phyloP scores from a whole-genome alignment of 2,797 vertebrate genomes.

The Thripadectes ignobilis region DNA sequence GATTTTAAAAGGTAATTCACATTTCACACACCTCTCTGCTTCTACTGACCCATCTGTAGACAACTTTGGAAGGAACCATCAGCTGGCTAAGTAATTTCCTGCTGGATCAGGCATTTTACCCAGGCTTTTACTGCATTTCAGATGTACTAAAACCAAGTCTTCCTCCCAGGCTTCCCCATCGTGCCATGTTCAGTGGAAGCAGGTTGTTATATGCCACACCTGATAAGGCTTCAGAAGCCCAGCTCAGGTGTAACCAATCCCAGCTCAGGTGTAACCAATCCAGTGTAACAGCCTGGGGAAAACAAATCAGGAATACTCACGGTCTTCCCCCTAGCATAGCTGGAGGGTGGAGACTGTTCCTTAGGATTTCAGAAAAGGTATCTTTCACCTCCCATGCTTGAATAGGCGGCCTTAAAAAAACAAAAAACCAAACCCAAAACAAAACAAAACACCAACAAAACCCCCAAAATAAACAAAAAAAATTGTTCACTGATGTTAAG shows the following conservation, averaged over 20 bases:
- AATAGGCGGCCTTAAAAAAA: background rate
- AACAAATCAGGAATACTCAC: background rate
- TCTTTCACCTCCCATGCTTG: background rate
- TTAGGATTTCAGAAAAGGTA: background rate
- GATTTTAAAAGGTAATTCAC: background rate
- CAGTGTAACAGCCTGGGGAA: background rate
- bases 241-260: background rate
- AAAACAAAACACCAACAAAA: too few relatives aligned
- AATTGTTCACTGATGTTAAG: background rate
- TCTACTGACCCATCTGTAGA: background rate
- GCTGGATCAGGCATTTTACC: background rate
- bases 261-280: background rate
- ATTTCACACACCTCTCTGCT: background rate
- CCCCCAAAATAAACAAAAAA: too few relatives aligned
- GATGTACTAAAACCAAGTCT: background rate
- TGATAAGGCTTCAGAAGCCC: background rate
- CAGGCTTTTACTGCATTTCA: background rate
- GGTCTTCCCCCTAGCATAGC: accelerated
- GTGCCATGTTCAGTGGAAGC: background rate
- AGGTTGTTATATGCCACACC: background rate
- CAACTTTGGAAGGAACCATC: background rate
- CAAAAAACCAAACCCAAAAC: background rate
- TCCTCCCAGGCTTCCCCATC: background rate
- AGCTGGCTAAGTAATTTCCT: background rate
- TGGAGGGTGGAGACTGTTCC: background rate